Evolutionary conservation across 2,888 invertebrate genomes (phyloP).

Genomic region (Gasteruption jaculator): DNA sequence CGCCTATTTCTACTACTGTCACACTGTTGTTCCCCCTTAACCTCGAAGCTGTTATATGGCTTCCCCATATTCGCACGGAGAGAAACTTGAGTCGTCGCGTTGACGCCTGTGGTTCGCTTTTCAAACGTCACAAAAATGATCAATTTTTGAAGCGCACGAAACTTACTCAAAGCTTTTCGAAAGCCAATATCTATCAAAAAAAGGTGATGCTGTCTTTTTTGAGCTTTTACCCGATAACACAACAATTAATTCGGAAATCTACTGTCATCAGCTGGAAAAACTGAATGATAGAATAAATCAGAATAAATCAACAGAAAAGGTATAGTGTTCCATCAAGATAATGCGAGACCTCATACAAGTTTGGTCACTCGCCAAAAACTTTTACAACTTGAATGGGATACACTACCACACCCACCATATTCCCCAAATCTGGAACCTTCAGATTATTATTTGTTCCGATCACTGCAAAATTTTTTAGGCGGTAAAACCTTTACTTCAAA

Average conservation of each 20-base stretch:
- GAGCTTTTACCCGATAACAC: conserved; percentile 23
- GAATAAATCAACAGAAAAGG: conserved; percentile 9
- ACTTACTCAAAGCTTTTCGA: conserved; percentile 13
- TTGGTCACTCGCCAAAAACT: conserved; percentile 18
- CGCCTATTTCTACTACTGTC: no score
- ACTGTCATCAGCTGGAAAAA: conserved; percentile 14
- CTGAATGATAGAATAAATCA: conserved; percentile 2
- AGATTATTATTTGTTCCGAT: background rate
- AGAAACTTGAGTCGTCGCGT: conserved; percentile 21
- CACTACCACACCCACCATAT: conserved; percentile 12
- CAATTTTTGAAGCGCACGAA: conserved; percentile 5
- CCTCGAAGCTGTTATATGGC: conserved; percentile 20
- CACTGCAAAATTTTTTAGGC: conserved; percentile 16
- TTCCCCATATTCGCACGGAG: conserved; percentile 22
- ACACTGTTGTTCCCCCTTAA: conserved; percentile 3
- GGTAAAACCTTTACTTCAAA: conserved; percentile 15
- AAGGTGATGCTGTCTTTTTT: conserved; percentile 39
- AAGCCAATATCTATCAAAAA: conserved; percentile 11
- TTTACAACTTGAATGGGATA: conserved; percentile 14
- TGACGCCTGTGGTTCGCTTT: conserved; percentile 22
- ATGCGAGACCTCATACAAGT: conserved; percentile 17
- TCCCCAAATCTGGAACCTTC: conserved; percentile 8
- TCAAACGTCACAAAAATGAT: conserved; percentile 22
- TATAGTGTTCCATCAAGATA: conserved; percentile 14
- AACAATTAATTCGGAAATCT: conserved; percentile 22